These are phyloP conservation scores for Xylophagus ater DNA, from an alignment of 2,888 invertebrate species.

Conservation along the genomic window DNA sequence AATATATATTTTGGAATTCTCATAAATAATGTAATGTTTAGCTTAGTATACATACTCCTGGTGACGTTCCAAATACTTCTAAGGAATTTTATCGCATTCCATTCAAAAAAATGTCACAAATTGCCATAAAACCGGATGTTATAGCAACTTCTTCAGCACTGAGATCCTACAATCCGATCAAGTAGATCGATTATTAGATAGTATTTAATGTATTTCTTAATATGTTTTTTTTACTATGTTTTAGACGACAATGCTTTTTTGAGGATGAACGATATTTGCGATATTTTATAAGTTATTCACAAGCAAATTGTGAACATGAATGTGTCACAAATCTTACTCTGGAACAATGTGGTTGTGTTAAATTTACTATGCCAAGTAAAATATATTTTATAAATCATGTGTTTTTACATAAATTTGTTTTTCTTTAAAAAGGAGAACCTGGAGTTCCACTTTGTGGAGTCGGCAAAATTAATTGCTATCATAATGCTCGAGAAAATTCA, in stretches of 20 bases:
- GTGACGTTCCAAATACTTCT: slow-evolving; percentile 54
- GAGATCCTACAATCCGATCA: slow-evolving; percentile 46
- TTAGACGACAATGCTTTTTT: slow-evolving; percentile 55
- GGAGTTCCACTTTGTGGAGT: slow-evolving; percentile 36
- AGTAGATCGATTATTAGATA: too few relatives aligned
- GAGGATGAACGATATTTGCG: slow-evolving; percentile 49
- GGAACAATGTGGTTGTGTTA: slow-evolving; percentile 52
- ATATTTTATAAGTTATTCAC: slow-evolving; percentile 57
- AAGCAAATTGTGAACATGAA: slow-evolving; percentile 60
- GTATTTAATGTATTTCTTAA: too few relatives aligned
- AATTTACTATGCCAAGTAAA: slow-evolving; percentile 53
- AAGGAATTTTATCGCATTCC: slow-evolving; percentile 58
- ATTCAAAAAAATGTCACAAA: slow-evolving; percentile 53
- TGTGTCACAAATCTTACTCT: slow-evolving; percentile 57
- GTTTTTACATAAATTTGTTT: too few relatives aligned
- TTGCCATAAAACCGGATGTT: slow-evolving; percentile 60
- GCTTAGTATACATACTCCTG: slow-evolving; percentile 57
- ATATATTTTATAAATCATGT: background rate
- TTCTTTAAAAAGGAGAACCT: slow-evolving; percentile 24
- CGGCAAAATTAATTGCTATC: slow-evolving; percentile 30
- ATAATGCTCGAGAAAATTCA: too few relatives aligned
- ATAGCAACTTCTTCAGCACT: slow-evolving; percentile 57
- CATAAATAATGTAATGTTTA: slow-evolving; percentile 31
- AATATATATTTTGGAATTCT: too few relatives aligned
- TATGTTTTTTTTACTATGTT: too few relatives aligned